Percentiles rank a stretch among this genome's conserved stretches.
Evolutionary conservation across 2,888 invertebrate genomes (phyloP).

Genomic region (Microctonus aethiopoides): DNA sequence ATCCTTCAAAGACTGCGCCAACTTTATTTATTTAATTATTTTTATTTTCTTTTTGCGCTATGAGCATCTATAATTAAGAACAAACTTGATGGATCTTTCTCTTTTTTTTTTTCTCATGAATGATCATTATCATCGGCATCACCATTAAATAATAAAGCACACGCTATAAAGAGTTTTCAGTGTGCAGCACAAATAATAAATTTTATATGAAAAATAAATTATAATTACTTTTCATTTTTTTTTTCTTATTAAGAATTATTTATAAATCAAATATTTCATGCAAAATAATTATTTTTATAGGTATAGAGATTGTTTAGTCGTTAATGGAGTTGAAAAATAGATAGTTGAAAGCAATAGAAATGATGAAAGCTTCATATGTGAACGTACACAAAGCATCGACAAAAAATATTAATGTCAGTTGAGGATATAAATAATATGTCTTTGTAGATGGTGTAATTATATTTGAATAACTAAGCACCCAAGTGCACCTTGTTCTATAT

Average conservation of each 20-base stretch:
- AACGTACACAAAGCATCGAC: background rate
- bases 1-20: slow-evolving; percentile 11
- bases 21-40: slow-evolving; percentile 5
- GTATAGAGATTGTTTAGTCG: no score
- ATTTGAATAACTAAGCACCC: no score
- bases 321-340: slow-evolving; percentile 7
- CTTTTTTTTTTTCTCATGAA: slow-evolving; percentile 19
- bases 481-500: background rate
- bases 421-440: no score
- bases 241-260: no score
- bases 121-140: slow-evolving; percentile 27
- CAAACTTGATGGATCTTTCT: slow-evolving; percentile 24
- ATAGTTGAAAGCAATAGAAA: background rate
- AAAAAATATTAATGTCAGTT: background rate
- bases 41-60: slow-evolving; percentile 21
- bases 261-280: background rate
- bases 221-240: background rate
- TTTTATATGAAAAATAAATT: background rate
- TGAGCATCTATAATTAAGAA: slow-evolving; percentile 24
- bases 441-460: no score
- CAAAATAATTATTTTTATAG: no score
- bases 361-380: background rate
- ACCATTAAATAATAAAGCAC: slow-evolving; percentile 4
- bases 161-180: background rate
- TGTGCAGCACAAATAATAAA: background rate